A percentile compares a stretch with the other conserved stretches of the same genome.
phyloP scores from a whole-genome alignment of 2,888 invertebrate species.

The Heliconius ismenius region DNA sequence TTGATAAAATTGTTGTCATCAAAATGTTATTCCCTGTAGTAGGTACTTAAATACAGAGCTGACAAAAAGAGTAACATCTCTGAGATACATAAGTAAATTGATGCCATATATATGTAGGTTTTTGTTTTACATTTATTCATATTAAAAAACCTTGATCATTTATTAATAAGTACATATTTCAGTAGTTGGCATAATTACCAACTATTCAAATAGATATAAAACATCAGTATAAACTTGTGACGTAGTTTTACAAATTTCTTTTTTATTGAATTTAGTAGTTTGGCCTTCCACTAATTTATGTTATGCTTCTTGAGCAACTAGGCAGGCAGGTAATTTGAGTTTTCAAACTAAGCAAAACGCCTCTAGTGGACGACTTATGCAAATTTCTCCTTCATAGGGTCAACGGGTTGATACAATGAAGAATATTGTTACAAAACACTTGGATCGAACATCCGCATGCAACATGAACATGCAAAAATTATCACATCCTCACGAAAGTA shows the following conservation, averaged over 20 bases:
- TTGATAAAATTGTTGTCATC: not conserved
- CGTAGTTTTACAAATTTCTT: not conserved
- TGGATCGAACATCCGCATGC: constrained; percentile 7
- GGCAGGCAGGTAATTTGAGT: not conserved
- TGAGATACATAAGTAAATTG: not conserved
- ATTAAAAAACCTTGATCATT: not conserved
- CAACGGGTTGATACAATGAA: not conserved
- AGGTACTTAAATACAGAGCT: not conserved
- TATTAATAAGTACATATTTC: not conserved
- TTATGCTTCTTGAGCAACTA: not conserved
- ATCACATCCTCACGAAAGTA: constrained; percentile 7
- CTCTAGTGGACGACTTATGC: not conserved
- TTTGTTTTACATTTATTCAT: too few relatives aligned
- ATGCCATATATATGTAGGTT: not conserved
- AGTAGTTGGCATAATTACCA: too few relatives aligned
- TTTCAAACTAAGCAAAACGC: not conserved
- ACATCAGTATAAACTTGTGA: not conserved
- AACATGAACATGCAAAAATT: constrained; percentile 41
- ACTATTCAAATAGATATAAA: not conserved
- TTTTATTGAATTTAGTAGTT: not conserved
- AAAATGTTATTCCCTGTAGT: not conserved
- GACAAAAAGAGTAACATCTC: not conserved
- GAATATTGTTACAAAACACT: not conserved
- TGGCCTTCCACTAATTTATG: not conserved
- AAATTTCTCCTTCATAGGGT: not conserved